Evolutionary conservation across 2,888 invertebrate genomes (phyloP).

Genomic region (Agrotis segetum): DNA sequence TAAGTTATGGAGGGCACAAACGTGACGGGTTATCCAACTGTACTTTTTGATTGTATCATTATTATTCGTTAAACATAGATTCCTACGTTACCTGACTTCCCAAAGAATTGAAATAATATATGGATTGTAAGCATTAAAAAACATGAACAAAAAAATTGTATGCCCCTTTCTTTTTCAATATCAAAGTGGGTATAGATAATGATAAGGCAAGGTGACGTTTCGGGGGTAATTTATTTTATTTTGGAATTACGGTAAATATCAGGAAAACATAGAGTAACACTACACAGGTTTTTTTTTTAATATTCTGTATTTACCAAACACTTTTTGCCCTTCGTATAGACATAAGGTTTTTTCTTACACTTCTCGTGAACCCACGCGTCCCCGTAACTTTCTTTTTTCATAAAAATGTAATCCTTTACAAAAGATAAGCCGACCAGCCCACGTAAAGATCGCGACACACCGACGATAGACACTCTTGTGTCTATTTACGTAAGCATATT

Average conservation of each 20-base stretch:
- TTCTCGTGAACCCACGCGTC: no score
- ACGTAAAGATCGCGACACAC: constrained; percentile 14
- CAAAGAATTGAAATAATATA: constrained; percentile 9
- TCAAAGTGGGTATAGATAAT: neutral
- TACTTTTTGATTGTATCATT: constrained; percentile 23
- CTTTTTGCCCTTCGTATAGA: no score
- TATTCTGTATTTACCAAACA: no score
- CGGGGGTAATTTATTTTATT: neutral
- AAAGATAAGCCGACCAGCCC: constrained; percentile 21
- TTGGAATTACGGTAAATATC: constrained; percentile 8
- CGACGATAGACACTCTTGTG: constrained; percentile 30
- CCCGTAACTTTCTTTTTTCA: no score
- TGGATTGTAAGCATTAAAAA: no score
- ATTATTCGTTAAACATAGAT: neutral
- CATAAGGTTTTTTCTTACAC: no score
- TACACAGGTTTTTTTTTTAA: neutral
- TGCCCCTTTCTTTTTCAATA: neutral
- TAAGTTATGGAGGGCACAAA: constrained; percentile 32
- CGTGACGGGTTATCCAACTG: constrained; percentile 48
- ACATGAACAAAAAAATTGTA: no score
- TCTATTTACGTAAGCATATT: constrained; percentile 64
- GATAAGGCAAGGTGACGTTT: no score
- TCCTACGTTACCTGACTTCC: constrained; percentile 2
- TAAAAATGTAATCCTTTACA: neutral
- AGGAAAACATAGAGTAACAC: neutral